These are phyloP conservation scores for Xenentodon cancila DNA, from an alignment of 2,797 vertebrate genomes.

Conservation along the genomic window DNA sequence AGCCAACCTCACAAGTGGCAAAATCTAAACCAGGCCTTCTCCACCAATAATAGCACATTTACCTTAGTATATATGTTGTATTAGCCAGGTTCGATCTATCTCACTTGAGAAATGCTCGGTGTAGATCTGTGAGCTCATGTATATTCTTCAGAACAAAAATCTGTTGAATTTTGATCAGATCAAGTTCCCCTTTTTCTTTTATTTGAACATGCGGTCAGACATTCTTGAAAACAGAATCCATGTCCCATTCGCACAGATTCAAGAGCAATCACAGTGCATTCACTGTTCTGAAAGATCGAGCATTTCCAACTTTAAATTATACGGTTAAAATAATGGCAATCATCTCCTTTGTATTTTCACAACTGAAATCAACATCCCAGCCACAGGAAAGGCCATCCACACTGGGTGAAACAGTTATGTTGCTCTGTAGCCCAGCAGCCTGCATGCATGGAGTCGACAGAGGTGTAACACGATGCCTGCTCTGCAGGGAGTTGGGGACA, in stretches of 20 bases:
- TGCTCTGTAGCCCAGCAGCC: slow-evolving; percentile 31
- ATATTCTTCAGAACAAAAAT: too few relatives aligned
- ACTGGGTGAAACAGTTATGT: slow-evolving; percentile 24
- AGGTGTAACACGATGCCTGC: slow-evolving; percentile 34
- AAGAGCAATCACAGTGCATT: slow-evolving; percentile 13
- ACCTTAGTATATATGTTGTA: too few relatives aligned
- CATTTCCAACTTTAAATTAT: slow-evolving; percentile 9
- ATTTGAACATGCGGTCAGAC: too few relatives aligned
- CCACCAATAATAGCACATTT: too few relatives aligned
- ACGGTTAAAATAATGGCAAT: slow-evolving; percentile 18
- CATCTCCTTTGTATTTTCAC: slow-evolving; percentile 14
- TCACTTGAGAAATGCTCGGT: too few relatives aligned
- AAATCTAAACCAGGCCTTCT: too few relatives aligned
- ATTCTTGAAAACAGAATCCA: too few relatives aligned
- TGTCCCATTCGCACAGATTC: slow-evolving; percentile 43
- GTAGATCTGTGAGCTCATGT: too few relatives aligned
- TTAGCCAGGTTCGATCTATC: too few relatives aligned
- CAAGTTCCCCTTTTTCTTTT: too few relatives aligned
- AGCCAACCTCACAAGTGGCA: too few relatives aligned
- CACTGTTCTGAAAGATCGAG: slow-evolving; percentile 13
- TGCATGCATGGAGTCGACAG: slow-evolving; percentile 36
- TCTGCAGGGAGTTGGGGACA: slow-evolving; percentile 36
- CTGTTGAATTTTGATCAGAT: too few relatives aligned
- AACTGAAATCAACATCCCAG: not conserved
- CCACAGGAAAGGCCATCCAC: slow-evolving; percentile 10